phyloP scores from a whole-genome alignment of 2,797 vertebrate genomes.

The Balearica regulorum region DNA sequence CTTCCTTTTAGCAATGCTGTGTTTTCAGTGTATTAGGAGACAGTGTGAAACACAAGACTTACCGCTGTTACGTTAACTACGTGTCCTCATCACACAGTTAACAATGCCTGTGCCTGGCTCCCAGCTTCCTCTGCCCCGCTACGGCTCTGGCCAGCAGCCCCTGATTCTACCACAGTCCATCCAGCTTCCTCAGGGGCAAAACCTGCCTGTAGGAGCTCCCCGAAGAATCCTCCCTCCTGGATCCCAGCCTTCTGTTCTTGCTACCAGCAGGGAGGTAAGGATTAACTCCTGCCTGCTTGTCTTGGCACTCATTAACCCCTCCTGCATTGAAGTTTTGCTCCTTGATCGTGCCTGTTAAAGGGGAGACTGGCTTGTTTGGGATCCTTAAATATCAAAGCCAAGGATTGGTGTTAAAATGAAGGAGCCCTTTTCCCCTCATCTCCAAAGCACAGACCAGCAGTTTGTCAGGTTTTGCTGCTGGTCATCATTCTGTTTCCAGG shows the following conservation, averaged over 20 bases:
- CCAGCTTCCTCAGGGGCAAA: slow-evolving; percentile 95
- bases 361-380: neutral
- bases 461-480: slow-evolving; percentile 28
- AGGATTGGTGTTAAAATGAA: neutral
- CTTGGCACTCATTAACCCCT: neutral
- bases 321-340: neutral
- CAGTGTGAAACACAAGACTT: neutral
- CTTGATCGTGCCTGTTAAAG: neutral
- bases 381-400: slow-evolving; percentile 7
- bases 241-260: slow-evolving; percentile 88
- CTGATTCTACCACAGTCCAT: slow-evolving; percentile 96
- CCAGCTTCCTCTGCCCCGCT: slow-evolving; percentile 87
- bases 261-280: slow-evolving; percentile 89
- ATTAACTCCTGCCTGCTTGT: neutral
- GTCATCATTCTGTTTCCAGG: slow-evolving; percentile 38
- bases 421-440: neutral
- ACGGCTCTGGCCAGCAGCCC: slow-evolving; percentile 95
- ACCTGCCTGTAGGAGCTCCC: slow-evolving; percentile 90
- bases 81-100: slow-evolving; percentile 76
- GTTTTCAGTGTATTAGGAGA: neutral
- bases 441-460: neutral
- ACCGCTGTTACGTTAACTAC: neutral
- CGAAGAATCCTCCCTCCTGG: slow-evolving; percentile 90
- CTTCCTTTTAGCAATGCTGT: neutral
- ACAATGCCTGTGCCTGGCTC: slow-evolving; percentile 96